Evolutionary conservation across 1,140 invertebrate species (phyloP).

Genomic region (Megalopta genalis): DNA sequence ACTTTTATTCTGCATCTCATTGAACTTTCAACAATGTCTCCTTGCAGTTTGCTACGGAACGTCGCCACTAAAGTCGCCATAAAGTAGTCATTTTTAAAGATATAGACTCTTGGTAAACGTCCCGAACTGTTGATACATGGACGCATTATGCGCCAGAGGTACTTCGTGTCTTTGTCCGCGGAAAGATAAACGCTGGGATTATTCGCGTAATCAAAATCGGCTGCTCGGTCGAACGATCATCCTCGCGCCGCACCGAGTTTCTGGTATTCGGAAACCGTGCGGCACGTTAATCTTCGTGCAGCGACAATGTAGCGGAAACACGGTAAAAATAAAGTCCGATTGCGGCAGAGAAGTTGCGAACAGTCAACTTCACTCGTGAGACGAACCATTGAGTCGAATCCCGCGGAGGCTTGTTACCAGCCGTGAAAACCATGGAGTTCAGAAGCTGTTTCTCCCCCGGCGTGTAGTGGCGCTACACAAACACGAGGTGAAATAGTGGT

Average conservation of each 20-base stretch:
- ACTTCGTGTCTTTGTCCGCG: background rate
- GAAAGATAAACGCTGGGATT: conserved; percentile 6
- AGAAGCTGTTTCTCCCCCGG: background rate
- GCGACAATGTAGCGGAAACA: background rate
- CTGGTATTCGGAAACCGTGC: background rate
- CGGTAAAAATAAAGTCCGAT: background rate
- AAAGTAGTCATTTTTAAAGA: background rate
- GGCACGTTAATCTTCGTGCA: background rate
- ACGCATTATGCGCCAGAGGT: background rate
- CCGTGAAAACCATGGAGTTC: background rate
- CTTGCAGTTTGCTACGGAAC: background rate
- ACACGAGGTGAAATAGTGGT: background rate
- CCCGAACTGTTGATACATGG: background rate
- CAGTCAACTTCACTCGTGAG: background rate
- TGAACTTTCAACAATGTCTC: conserved; percentile 26
- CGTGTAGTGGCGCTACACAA: background rate
- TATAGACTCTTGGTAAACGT: background rate
- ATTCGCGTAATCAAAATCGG: background rate
- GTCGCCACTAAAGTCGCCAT: background rate
- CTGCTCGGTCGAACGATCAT: too few relatives aligned
- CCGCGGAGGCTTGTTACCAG: background rate
- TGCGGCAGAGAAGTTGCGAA: background rate
- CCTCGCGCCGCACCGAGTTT: too few relatives aligned
- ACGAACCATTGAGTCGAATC: background rate
- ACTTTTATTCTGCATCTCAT: background rate